phyloP scores from a whole-genome alignment of 2,113 vertebrate genomes.

The Eonycteris spelaea region DNA sequence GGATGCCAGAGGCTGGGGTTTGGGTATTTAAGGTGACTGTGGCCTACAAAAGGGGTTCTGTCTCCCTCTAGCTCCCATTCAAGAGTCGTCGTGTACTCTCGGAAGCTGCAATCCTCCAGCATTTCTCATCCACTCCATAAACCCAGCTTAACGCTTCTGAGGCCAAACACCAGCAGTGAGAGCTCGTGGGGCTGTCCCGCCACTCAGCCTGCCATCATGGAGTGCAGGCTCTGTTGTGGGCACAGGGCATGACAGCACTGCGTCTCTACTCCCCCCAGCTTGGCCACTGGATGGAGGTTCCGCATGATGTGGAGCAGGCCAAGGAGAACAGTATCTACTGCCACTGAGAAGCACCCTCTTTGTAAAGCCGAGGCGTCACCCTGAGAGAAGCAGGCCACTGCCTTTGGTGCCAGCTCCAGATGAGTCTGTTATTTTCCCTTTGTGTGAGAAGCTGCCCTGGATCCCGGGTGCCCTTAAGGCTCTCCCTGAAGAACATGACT shows the following conservation, averaged over 20 bases:
- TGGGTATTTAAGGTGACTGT: background rate
- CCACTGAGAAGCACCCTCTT: background rate
- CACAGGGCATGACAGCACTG: background rate
- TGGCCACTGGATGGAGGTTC: background rate
- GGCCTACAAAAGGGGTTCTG: background rate
- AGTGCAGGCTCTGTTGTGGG: background rate
- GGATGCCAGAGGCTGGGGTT: background rate
- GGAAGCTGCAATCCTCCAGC: background rate
- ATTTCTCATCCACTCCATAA: background rate
- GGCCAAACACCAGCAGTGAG: background rate
- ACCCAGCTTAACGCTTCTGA: background rate
- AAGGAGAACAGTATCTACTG: background rate
- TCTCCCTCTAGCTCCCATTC: background rate
- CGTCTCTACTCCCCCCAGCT: background rate
- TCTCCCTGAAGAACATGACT: background rate
- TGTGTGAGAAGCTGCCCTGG: background rate
- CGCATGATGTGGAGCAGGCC: background rate
- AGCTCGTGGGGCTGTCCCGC: background rate
- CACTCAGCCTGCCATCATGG: background rate
- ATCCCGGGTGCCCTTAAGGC: background rate
- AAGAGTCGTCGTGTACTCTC: background rate
- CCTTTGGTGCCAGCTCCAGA: background rate
- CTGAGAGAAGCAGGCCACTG: background rate
- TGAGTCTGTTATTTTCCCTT: background rate
- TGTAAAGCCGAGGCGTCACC: background rate